phyloP scores from a whole-genome alignment of 2,888 invertebrate genomes.

The Andrena dorsata region DNA sequence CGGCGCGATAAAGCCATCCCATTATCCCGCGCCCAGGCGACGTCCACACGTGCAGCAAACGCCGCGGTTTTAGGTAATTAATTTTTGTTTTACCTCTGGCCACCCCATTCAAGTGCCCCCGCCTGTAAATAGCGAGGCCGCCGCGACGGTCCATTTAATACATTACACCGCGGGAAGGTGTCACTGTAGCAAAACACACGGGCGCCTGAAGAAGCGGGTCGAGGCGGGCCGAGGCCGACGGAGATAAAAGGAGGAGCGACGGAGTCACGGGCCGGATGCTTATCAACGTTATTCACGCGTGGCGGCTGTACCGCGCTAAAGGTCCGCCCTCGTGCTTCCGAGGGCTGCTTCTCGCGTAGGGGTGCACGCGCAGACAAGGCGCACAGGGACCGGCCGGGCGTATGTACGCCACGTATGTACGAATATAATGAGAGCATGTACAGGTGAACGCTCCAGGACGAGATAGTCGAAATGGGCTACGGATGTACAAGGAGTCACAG shows the following conservation, averaged over 20 bases:
- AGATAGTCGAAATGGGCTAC: slow-evolving; percentile 72
- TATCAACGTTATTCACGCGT: slow-evolving; percentile 75
- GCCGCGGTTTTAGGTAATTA: slow-evolving; percentile 42
- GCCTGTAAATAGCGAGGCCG: neutral
- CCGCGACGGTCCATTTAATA: neutral
- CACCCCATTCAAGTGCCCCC: slow-evolving; percentile 1
- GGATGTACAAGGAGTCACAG: slow-evolving; percentile 64
- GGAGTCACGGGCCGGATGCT: slow-evolving; percentile 68
- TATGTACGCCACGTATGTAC: slow-evolving; percentile 43
- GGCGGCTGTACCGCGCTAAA: slow-evolving; percentile 54
- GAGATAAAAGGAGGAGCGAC: slow-evolving; percentile 25
- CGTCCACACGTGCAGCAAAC: neutral
- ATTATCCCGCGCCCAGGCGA: neutral
- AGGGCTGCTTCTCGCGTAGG: slow-evolving; percentile 25
- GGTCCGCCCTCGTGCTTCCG: slow-evolving; percentile 53
- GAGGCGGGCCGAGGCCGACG: neutral
- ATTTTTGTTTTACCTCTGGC: slow-evolving; percentile 40
- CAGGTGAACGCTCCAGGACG: slow-evolving; percentile 57
- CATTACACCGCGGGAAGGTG: slow-evolving; percentile 8
- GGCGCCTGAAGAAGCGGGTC: slow-evolving; percentile 1
- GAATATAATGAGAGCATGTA: slow-evolving; percentile 74
- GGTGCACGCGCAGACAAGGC: neutral
- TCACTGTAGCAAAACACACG: slow-evolving; percentile 11
- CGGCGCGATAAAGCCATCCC: neutral
- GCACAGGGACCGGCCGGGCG: neutral